phyloP scores from a whole-genome alignment of 2,797 vertebrate genomes.

The Phalloptychus januarius region DNA sequence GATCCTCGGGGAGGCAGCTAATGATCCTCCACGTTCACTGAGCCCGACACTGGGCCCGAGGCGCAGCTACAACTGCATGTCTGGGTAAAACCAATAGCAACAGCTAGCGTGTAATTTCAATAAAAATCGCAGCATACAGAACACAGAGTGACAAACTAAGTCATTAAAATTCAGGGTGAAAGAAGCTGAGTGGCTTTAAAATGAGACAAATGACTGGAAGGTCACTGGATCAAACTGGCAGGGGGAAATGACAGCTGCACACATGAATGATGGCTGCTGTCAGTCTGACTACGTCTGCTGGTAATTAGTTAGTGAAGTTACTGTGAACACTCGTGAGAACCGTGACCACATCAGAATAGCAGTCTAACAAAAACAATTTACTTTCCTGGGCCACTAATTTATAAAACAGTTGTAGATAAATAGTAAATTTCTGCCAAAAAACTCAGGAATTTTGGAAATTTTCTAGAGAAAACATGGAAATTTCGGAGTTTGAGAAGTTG shows the following conservation, averaged over 20 bases:
- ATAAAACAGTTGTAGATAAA: no score
- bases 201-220: constrained; percentile 19
- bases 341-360: neutral
- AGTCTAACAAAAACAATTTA: no score
- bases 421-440: no score
- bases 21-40: constrained; percentile 43
- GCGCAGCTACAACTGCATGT: constrained; percentile 16
- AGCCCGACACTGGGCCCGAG: constrained; percentile 38
- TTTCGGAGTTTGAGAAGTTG: no score
- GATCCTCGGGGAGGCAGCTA: constrained; percentile 41
- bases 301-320: neutral
- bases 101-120: constrained; percentile 21
- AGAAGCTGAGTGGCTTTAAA: constrained; percentile 17
- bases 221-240: constrained; percentile 25
- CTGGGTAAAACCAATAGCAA: constrained; percentile 8
- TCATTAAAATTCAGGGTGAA: constrained; percentile 26
- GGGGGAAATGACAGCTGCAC: neutral
- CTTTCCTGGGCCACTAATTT: neutral
- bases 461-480: no score
- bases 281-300: neutral
- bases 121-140: constrained; percentile 13
- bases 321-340: neutral
- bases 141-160: constrained; percentile 8
- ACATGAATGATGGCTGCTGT: constrained; percentile 10
- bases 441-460: no score